Evolutionary conservation across 1,140 invertebrate species (phyloP), one percentile per base, ranked within the genome.

Genomic region (Lasioglossum albipes): DNA sequence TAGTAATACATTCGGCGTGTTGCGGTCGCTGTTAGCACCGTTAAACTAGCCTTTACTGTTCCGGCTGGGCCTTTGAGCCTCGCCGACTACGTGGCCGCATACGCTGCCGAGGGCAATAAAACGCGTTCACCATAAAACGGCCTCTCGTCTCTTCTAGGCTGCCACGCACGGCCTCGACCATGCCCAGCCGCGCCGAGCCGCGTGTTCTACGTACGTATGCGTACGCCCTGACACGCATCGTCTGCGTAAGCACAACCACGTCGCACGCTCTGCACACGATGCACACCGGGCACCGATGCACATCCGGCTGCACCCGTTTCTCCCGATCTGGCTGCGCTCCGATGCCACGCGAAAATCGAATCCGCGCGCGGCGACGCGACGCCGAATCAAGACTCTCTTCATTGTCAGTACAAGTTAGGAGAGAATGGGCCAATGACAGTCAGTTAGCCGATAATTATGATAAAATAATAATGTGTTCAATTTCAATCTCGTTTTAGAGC

Each of bases 31-130:
- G 89, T 91, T 93, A 91, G 90, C 91, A 91, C 90, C 89, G 91
- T 91, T 92, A 90, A 92, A 90, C 90, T 92, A 91, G 91, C 87
- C 88, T 91, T 92, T 92, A 89, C 88, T 89, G 90, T 91, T 90
- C 92, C 88, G 84, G 84, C 80, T 87, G 88, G 82, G 90, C 90
- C 91, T 93, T 92, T 93, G 90, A 91, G 85, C 84, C 75, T 61
- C 79, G 85, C 90, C 91, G 91, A 88, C 90, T 70, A 82, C 77
- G 79, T 69, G 57, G 52, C 52, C 20, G 61, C 27, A 13, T 22
- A 31, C 62, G 81, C 84, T 77, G 73, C 84, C 81, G 70, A 52
- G 73, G 82, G 89, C 90, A 92, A 91, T 92, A 91, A 91, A 92
- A 90, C 84, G 87, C 87, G 85, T 90, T 90, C 86, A 87, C 90